These are phyloP conservation scores for Lampris megalopsis DNA, from an alignment of 2,113 vertebrate genomes.

Conservation along the genomic window DNA sequence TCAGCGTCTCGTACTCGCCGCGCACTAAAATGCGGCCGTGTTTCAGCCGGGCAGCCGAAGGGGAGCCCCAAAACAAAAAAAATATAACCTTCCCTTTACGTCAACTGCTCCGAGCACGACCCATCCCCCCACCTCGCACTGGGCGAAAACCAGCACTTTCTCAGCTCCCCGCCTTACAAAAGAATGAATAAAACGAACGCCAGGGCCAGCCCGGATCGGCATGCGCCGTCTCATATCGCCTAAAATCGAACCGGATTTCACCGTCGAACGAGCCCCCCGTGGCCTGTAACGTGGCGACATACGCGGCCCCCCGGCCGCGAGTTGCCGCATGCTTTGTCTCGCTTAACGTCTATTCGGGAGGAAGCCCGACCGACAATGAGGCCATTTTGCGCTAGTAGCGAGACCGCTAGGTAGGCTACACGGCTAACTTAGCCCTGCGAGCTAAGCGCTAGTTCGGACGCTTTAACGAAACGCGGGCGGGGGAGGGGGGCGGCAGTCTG, in stretches of 20 bases:
- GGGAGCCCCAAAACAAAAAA: constrained; percentile 53
- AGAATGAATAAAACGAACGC: constrained; percentile 14
- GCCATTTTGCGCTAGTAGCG: constrained; percentile 78
- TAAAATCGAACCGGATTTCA: too few species aligned
- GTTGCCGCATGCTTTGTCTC: constrained; percentile 78
- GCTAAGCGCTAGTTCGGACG: constrained; percentile 14
- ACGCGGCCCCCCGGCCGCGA: neutral
- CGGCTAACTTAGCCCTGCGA: neutral
- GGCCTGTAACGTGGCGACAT: too few species aligned
- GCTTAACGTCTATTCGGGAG: constrained; percentile 49
- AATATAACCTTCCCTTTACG: constrained; percentile 70
- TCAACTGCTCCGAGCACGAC: constrained; percentile 64
- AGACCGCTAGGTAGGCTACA: constrained; percentile 58
- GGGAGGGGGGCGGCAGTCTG: too few species aligned
- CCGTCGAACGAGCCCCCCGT: too few species aligned
- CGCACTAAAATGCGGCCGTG: too few species aligned
- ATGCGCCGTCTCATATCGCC: too few species aligned
- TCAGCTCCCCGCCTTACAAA: constrained; percentile 19
- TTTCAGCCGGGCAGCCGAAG: too few species aligned
- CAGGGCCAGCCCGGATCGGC: neutral
- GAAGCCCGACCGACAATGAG: constrained; percentile 68
- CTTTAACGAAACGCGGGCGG: too few species aligned
- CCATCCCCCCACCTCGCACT: constrained; percentile 73
- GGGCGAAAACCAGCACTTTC: constrained; percentile 40
- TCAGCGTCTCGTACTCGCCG: too few species aligned